phyloP scores from a whole-genome alignment of 2,797 vertebrate genomes.

The Acipenser transmontanus region DNA sequence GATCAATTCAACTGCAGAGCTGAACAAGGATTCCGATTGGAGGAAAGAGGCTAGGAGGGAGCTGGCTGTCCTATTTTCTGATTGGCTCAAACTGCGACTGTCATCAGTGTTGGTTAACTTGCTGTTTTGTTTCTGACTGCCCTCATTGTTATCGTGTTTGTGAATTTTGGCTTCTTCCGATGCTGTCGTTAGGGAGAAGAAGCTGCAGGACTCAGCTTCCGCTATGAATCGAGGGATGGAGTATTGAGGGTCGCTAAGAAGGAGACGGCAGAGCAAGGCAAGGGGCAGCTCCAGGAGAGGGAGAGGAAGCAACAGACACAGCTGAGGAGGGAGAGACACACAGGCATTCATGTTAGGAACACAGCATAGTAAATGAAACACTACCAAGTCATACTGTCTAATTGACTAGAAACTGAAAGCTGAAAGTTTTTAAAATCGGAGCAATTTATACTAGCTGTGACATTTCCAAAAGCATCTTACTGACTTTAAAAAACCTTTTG shows the following conservation, averaged over 20 bases:
- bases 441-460: no score
- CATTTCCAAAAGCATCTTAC: no score
- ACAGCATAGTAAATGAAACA: no score
- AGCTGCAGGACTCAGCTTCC: conserved; percentile 30
- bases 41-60: conserved; percentile 55
- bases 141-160: conserved; percentile 4
- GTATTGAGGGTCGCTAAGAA: conserved; percentile 56
- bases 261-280: conserved; percentile 72
- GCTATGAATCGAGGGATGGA: conserved; percentile 34
- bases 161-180: conserved; percentile 5
- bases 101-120: not conserved
- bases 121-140: not conserved
- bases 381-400: no score
- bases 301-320: conserved; percentile 60
- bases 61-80: conserved; percentile 39
- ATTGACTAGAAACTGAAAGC: no score
- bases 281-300: conserved; percentile 66
- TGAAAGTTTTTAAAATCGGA: no score
- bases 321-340: conserved; percentile 50
- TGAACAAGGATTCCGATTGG: conserved; percentile 43
- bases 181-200: conserved; percentile 34
- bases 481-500: no score
- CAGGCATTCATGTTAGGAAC: not conserved
- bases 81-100: not conserved
- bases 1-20: conserved; percentile 65